Evolutionary conservation across 1,140 invertebrate species (phyloP), one percentile per base, ranked within the genome.

Genomic region (Macrotrachela quadricornifera): DNA sequence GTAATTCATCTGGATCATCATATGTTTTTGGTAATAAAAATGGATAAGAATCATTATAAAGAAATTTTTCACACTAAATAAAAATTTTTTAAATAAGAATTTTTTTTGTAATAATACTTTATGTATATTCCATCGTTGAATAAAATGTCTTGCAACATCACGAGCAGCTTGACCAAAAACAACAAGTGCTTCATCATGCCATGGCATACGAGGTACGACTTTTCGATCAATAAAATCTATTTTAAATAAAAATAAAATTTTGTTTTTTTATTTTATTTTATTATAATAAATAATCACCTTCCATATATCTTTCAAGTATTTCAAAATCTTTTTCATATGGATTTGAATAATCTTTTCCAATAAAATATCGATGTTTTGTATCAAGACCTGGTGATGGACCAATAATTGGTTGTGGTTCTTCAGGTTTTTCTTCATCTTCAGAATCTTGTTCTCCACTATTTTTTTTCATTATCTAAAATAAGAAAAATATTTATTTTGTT

Each of bases 261-360:
- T n/a, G n/a, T n/a, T n/a, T n/a, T n/a, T n/a, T n/a, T n/a, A n/a
- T n/a, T n/a, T n/a, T n/a, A n/a, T n/a, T n/a, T 40, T 15, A 14
- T 3, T 14, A 3, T 10, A 79, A 69, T 92, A 92, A 71, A 95
- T 91, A 70, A 92, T 92, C 8, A 30, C 21, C 21, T 30, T 50
- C 76, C 74, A 80, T 91, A 1, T 88, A 90, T 54, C 79, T 76
- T 60, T 95, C 59, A 18, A 70, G 54, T 51, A 87, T 80, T 53
- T 79, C 78, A 69, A 94, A 92, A 71, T 96, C 92, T 70, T 94
- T 92, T 16, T 87, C 80, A 59, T 96, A 92, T 64, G 92, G 95
- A 71, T 96, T 97, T 8, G 80, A 80, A 64, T 97, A 97, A 68
- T 97, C 91, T 69, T 96, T 94, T 37, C 90, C 91, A 42, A 90